Evolutionary conservation across 2,113 vertebrate species (phyloP), one percentile per base, ranked within the genome.

Genomic region (Spilogale gracilis): DNA sequence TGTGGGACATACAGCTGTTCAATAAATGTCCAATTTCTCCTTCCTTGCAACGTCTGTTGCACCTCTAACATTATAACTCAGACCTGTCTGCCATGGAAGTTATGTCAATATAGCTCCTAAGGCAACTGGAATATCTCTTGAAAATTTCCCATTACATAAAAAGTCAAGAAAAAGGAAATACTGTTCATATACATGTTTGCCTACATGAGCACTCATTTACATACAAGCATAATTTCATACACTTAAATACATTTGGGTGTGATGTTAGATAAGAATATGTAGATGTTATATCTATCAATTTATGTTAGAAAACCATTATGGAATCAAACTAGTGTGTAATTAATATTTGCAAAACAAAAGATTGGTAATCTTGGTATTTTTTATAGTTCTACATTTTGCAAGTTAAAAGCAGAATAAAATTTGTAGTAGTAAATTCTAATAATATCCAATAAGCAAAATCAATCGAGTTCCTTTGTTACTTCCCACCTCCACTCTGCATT

Each of bases 31-130:
- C 52, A 89, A 0, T 78, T 32, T 83, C 48, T 13, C 13, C 3
- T 81, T 91, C 32, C 11, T 38, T 74, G 30, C 6, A 92, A 56
- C 16, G 61, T 65, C 5, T 79, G 52, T 79, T 95, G 60, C 14
- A 61, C 48, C 32, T 78, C 80, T 69, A 88, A 93, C 48, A 69
- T 58, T 74, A 50, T 69, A 69, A 93, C 20, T 91, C 74, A 96
- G n/a, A 84, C 25, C 50, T 83, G 56, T 87, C 48, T 84, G 32
- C 48, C 27, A 25, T 45, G 21, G 43, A 93, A 74, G 67, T 67
- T 65, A 88, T 56, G 56, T 73, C 80, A 83, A 14, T 48, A 54
- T 17, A 91, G 23, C 5, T 78, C 13, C 54, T 56, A 82, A 92
- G 80, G 14, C 21, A 95, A 87, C 21, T 79, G 60, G 3, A 92